phyloP scores from a whole-genome alignment of 1,140 invertebrate genomes.

The Solenopsis invicta region DNA sequence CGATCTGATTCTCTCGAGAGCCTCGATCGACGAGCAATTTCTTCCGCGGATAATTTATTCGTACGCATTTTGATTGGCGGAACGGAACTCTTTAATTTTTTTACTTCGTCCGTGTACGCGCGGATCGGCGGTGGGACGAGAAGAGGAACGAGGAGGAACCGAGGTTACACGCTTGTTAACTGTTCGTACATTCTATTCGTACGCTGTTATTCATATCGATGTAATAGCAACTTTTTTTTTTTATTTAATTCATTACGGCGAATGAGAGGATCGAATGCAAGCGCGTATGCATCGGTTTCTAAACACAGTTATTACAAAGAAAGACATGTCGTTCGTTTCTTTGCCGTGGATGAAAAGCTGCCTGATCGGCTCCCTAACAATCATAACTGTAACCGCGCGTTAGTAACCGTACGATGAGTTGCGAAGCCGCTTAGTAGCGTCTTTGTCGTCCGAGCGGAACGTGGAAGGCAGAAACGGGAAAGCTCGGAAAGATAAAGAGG shows the following conservation, averaged over 20 bases:
- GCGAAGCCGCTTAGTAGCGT: slow-evolving; percentile 50
- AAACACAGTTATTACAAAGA: slow-evolving; percentile 19
- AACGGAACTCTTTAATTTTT: neutral
- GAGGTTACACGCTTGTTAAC: neutral
- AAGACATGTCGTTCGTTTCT: slow-evolving; percentile 8
- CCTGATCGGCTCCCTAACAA: slow-evolving; percentile 44
- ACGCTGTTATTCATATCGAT: neutral
- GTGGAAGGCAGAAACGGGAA: slow-evolving; percentile 31
- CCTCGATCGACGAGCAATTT: neutral
- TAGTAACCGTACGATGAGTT: slow-evolving; percentile 65
- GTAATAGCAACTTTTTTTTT: neutral
- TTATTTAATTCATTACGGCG: neutral
- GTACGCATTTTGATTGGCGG: neutral
- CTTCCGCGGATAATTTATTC: neutral
- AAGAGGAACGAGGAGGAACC: neutral
- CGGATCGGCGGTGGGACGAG: too few relatives aligned
- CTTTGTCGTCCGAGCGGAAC: slow-evolving; percentile 55
- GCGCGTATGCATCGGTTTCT: slow-evolving; percentile 18
- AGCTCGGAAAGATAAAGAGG: slow-evolving; percentile 16
- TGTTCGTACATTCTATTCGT: neutral
- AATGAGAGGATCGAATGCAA: neutral
- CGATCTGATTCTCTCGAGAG: neutral
- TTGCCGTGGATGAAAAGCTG: slow-evolving; percentile 2
- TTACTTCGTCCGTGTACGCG: neutral
- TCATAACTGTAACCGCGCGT: slow-evolving; percentile 62